These are phyloP conservation scores for Gopherus flavomarginatus DNA, from an alignment of 2,113 vertebrate species.

Conservation along the genomic window DNA sequence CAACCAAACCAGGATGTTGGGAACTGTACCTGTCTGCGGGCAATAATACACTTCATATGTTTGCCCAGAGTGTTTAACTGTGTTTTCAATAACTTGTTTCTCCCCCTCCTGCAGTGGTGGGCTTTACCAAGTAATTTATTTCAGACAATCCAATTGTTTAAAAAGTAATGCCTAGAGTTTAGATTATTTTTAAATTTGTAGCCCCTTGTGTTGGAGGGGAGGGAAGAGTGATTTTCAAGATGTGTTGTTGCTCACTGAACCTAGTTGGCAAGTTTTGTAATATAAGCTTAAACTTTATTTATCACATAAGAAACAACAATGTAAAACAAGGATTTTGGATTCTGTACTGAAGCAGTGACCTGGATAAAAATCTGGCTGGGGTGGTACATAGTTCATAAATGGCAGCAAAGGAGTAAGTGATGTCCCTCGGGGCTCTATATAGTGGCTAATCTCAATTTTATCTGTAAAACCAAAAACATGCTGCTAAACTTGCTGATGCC, in stretches of 20 bases:
- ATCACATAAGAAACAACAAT: not conserved
- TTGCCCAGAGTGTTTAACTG: not conserved
- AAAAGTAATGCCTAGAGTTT: not conserved
- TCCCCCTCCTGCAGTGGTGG: not conserved
- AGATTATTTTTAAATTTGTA: not conserved
- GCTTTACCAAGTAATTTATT: not conserved
- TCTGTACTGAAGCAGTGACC: not conserved
- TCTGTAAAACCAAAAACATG: not conserved
- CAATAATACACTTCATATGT: not conserved
- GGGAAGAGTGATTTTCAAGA: not conserved
- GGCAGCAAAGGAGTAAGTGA: accelerated
- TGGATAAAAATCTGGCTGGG: not conserved
- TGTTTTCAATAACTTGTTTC: not conserved
- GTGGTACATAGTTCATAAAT: accelerated
- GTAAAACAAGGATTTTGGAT: not conserved
- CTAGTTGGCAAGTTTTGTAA: not conserved
- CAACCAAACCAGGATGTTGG: not conserved
- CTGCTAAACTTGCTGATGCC: not conserved
- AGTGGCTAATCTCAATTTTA: not conserved
- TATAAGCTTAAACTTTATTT: not conserved
- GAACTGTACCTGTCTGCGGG: not conserved
- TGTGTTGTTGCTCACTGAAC: not conserved
- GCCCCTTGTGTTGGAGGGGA: not conserved
- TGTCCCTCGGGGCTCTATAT: not conserved
- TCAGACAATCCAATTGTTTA: accelerated